Evolutionary conservation across 2,888 invertebrate species (phyloP).

Genomic region (Blera fallax): DNA sequence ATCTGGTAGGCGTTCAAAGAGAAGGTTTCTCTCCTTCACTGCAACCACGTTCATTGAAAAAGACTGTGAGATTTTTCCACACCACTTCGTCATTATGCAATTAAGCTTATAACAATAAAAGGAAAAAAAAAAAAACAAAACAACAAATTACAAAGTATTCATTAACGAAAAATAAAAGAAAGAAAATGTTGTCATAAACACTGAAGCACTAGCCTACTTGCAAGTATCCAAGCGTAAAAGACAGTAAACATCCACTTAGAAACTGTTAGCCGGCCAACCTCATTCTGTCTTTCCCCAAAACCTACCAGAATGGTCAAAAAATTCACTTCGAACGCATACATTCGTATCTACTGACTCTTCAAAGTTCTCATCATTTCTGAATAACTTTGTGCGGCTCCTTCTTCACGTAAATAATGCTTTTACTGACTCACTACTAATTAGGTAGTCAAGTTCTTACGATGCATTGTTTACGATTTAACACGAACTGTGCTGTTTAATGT

Average conservation of each 20-base stretch:
- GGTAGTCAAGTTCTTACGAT: slow-evolving; percentile 31
- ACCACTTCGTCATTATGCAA: background rate
- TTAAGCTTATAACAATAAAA: background rate
- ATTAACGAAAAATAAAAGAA: slow-evolving; percentile 8
- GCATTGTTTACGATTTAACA: slow-evolving; percentile 29
- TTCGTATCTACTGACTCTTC: background rate
- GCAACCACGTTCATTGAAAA: background rate
- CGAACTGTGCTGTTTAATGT: slow-evolving; percentile 30
- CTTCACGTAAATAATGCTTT: slow-evolving; percentile 3
- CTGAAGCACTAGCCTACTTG: background rate
- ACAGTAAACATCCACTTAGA: slow-evolving; percentile 1
- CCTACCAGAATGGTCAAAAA: background rate
- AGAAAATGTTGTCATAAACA: slow-evolving; percentile 22
- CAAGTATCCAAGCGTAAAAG: background rate
- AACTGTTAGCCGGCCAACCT: slow-evolving; percentile 13
- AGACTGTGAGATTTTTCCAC: background rate
- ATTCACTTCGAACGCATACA: background rate
- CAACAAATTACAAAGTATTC: background rate
- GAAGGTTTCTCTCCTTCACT: no score
- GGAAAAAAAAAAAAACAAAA: no score
- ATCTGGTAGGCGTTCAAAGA: no score
- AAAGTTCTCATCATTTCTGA: slow-evolving; percentile 11
- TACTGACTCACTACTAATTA: slow-evolving; percentile 34
- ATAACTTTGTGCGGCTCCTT: background rate
- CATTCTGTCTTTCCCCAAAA: background rate